phyloP scores from a whole-genome alignment of 2,888 invertebrate genomes.

The Drosophila suboccidentalis region DNA sequence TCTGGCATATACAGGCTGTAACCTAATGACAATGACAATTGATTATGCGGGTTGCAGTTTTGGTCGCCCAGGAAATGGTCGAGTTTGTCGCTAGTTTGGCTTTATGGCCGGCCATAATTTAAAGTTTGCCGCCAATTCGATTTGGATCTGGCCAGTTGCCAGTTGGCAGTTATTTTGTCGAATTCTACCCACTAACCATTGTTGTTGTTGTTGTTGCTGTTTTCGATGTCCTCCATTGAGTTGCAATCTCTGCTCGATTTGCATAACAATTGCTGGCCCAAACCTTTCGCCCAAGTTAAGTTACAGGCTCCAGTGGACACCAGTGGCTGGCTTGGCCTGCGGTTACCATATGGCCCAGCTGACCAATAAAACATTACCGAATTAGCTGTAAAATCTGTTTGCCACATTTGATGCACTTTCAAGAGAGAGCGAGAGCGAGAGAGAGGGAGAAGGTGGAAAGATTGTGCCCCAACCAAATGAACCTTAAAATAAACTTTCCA shows the following conservation, averaged over 20 bases:
- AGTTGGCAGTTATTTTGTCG: constrained; percentile 59
- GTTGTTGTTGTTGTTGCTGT: constrained; percentile 37
- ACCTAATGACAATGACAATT: constrained; percentile 78
- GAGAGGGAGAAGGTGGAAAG: neutral
- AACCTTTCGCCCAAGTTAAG: constrained; percentile 77
- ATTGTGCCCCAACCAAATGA: constrained; percentile 48
- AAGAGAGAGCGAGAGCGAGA: neutral
- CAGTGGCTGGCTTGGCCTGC: constrained; percentile 31
- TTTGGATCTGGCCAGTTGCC: constrained; percentile 58
- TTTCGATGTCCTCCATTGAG: constrained; percentile 39
- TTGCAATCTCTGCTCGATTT: constrained; percentile 73
- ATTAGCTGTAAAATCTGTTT: constrained; percentile 55
- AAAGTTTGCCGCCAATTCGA: constrained; percentile 67
- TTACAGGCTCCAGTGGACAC: constrained; percentile 27
- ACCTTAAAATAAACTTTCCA: constrained; percentile 70
- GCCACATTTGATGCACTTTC: constrained; percentile 61
- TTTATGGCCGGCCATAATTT: constrained; percentile 72
- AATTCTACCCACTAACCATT: constrained; percentile 71
- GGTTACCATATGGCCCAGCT: constrained; percentile 41
- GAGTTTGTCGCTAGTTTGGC: constrained; percentile 47
- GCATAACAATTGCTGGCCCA: constrained; percentile 74
- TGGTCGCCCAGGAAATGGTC: constrained; percentile 62
- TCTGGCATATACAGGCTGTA: constrained; percentile 22
- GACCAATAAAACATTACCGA: constrained; percentile 68
- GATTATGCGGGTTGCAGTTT: constrained; percentile 64